These are phyloP conservation scores for Progne subis DNA, from an alignment of 2,113 vertebrate species.

Conservation along the genomic window DNA sequence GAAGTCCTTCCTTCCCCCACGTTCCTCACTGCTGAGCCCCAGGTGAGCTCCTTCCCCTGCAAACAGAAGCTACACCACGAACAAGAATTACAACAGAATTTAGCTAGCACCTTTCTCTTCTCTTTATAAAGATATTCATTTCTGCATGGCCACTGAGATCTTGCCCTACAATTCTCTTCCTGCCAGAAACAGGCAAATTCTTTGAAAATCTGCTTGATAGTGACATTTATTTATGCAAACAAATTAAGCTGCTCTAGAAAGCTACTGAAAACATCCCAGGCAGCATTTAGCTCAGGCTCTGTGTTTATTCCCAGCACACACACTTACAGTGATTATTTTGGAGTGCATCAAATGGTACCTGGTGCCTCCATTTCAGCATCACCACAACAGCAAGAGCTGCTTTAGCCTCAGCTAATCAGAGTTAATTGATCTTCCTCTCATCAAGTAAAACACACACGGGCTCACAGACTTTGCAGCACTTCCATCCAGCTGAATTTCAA, in stretches of 20 bases:
- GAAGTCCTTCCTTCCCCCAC: neutral
- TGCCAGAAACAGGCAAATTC: neutral
- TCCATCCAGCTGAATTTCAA: neutral
- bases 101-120: neutral
- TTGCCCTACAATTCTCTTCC: neutral
- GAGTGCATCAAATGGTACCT: neutral
- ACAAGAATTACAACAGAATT: neutral
- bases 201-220: accelerated
- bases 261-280: neutral
- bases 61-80: neutral
- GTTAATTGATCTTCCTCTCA: neutral
- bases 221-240: neutral
- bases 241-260: neutral
- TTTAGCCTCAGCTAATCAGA: neutral
- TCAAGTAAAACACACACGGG: neutral
- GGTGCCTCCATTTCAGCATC: neutral
- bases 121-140: neutral
- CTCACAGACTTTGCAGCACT: neutral
- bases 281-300: neutral
- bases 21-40: neutral
- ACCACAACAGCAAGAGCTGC: neutral
- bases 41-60: neutral
- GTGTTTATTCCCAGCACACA: neutral
- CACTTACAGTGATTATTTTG: neutral
- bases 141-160: neutral